Base-by-base conservation (phyloP, 2,888 invertebrate species). In the Aspidiotus destructor region DNA sequence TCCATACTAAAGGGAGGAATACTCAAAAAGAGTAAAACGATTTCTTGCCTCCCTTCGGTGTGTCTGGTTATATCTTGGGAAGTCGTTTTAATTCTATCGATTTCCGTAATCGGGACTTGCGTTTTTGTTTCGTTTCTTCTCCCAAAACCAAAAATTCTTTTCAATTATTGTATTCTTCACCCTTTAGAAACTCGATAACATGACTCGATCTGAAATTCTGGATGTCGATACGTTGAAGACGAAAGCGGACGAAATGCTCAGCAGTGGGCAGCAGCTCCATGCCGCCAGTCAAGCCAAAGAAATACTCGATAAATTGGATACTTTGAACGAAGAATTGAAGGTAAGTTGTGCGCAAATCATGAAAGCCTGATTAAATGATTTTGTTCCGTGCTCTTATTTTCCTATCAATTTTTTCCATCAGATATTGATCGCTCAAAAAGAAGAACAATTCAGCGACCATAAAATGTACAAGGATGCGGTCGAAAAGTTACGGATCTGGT, bases 381-480 rank as follows among this genome's bases (percentile, higher is more conserved):
- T 28, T 58, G 17, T 28, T 17, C 8, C 9, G 13, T 8, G 58
- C 40, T 58, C 1, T 28, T 40, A 41, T 69, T n/a, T 71, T 48
- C n/a, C 15, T 62, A n/a, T 48, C n/a, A n/a, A 54, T 63, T 68
- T 64, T 13, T 71, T 57, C 69, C 75, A 75, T 62, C 71, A 80
- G 78, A 86, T 85, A 76, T 75, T 92, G 44, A 79, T 92, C 13
- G 79, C 82, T 2, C 89, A 92, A 75, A 83, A 92, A 16, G 91
- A 92, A 76, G 87, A 88, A 74, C 90, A 93, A 75, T 92, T 88
- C 75, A 86, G 88, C 75, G 92, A 94, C 76, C 93, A 94, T 75
- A 84, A 89, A 71, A 77, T 87, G 1, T 96, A 93, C 76, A 94
- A 94, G 76, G 93, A 93, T 78, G 90, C 93, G 7, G 88, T 90